These are phyloP conservation scores for Lithodes maja DNA, from an alignment of 2,888 invertebrate genomes.

Conservation along the genomic window DNA sequence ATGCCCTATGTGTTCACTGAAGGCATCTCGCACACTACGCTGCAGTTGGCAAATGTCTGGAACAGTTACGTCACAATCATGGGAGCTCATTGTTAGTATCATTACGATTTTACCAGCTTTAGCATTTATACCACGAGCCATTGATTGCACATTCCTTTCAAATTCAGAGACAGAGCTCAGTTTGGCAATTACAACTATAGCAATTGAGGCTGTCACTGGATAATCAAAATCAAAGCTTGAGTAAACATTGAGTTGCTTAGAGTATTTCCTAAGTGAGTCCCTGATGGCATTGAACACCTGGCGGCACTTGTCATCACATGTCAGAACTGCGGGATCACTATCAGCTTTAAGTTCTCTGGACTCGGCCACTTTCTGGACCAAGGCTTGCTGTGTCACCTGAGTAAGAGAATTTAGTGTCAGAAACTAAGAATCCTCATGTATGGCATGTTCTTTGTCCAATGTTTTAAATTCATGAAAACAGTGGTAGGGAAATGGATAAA, in stretches of 20 bases:
- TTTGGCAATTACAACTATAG: background rate
- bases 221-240: background rate
- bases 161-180: background rate
- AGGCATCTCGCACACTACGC: slow-evolving; percentile 6
- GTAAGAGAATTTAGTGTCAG: too few relatives aligned
- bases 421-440: too few relatives aligned
- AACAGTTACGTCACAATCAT: background rate
- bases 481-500: too few relatives aligned
- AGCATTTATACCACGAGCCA: background rate
- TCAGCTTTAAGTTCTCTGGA: background rate
- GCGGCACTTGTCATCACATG: background rate
- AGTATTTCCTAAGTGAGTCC: background rate
- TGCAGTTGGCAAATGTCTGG: slow-evolving; percentile 12
- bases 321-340: background rate
- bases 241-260: background rate
- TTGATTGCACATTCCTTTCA: background rate
- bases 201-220: background rate
- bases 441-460: too few relatives aligned
- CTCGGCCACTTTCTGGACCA: background rate
- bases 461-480: too few relatives aligned
- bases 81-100: background rate
- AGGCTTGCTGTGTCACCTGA: background rate
- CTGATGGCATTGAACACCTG: background rate
- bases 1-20: background rate
- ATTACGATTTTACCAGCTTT: background rate